A percentile compares a stretch with the other conserved stretches of the same genome.
Conservation (phyloP, 53 echinoderm and acorn worm species). For the Paracentrotus lividus region DNA sequence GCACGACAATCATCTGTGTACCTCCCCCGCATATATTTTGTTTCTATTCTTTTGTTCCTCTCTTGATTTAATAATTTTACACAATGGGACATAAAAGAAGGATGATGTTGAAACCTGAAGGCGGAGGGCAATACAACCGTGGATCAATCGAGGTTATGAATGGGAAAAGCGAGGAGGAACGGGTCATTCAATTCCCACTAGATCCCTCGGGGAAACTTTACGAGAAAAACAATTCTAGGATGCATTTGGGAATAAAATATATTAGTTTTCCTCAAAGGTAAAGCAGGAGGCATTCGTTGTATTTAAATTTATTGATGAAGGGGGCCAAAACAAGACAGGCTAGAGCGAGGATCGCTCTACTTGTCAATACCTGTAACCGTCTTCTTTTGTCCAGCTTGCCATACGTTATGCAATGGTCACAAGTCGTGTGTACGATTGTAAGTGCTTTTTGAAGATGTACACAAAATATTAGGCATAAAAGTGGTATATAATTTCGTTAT, state of each 20-base stretch:
- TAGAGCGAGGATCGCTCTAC: background rate
- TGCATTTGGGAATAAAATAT: slow-evolving; percentile 9
- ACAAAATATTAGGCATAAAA: too few species aligned
- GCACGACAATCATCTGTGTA: background rate
- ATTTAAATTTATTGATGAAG: background rate
- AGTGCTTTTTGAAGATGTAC: too few species aligned
- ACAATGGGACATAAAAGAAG: background rate
- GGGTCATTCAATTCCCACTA: background rate
- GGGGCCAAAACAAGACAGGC: background rate
- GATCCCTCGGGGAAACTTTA: background rate
- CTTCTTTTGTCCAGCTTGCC: too few species aligned
- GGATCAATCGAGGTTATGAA: slow-evolving; percentile 11
- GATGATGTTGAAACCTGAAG: background rate
- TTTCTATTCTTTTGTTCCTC: background rate
- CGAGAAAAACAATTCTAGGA: slow-evolving; percentile 44
- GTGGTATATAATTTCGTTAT: too few species aligned
- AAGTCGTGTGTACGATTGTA: too few species aligned
- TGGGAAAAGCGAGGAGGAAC: background rate
- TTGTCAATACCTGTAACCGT: too few species aligned
- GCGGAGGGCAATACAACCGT: background rate
- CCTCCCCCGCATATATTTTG: background rate
- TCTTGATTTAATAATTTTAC: background rate
- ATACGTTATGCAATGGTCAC: too few species aligned
- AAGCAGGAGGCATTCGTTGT: background rate
- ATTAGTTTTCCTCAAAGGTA: background rate